Evolutionary conservation across 2,113 vertebrate species (phyloP).

Genomic region (Fulmarus glacialis): DNA sequence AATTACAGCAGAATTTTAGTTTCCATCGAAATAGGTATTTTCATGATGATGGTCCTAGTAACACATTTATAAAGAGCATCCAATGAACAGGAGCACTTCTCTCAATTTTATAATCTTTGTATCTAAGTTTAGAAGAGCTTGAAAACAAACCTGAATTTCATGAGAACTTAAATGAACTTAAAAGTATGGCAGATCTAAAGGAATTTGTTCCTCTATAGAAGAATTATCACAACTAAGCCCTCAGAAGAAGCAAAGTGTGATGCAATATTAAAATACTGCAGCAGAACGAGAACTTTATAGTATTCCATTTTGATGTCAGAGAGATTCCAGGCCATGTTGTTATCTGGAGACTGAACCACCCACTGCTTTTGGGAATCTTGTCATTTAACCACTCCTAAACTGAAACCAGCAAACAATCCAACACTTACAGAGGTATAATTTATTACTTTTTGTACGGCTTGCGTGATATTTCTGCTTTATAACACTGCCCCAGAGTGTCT

Average conservation of each 20-base stretch:
- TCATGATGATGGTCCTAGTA: neutral
- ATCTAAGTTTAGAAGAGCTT: neutral
- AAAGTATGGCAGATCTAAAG: neutral
- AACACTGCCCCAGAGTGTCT: neutral
- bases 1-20: neutral
- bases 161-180: neutral
- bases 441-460: neutral
- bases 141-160: neutral
- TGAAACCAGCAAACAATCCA: neutral
- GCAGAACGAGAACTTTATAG: neutral
- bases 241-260: neutral
- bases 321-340: neutral
- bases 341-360: neutral
- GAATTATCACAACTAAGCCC: neutral
- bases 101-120: neutral
- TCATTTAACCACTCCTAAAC: neutral
- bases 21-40: neutral
- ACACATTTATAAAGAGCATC: neutral
- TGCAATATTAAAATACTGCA: neutral
- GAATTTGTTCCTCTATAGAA: neutral
- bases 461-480: fast-evolving
- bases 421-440: neutral
- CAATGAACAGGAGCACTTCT: neutral
- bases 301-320: neutral
- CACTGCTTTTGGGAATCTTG: neutral